phyloP scores from a whole-genome alignment of 1,140 invertebrate species.

The Bombus soroeensis region DNA sequence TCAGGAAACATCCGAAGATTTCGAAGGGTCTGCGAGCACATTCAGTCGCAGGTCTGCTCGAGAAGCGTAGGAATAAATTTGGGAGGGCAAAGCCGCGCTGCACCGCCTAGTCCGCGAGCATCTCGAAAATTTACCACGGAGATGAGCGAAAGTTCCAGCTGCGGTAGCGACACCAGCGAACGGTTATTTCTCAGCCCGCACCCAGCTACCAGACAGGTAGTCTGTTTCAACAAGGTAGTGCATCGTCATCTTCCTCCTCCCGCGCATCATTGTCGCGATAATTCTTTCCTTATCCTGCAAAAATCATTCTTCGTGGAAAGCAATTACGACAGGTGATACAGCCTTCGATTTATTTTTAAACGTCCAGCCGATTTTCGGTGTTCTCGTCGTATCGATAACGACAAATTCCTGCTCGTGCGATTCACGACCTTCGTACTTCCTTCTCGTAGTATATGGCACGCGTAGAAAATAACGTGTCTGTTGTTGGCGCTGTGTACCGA shows the following conservation, averaged over 20 bases:
- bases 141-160: constrained; percentile 91
- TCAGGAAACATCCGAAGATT: constrained; percentile 97
- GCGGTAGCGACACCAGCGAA: constrained; percentile 92
- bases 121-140: constrained; percentile 87
- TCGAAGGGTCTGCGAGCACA: constrained; percentile 97
- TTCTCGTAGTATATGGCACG: not conserved
- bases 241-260: constrained; percentile 71
- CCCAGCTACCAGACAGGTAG: constrained; percentile 84
- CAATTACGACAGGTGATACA: constrained; percentile 2
- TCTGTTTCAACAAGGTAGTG: constrained; percentile 82
- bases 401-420: not conserved
- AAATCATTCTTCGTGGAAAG: not conserved
- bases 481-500: too few species aligned
- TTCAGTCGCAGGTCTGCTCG: constrained; percentile 93
- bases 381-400: not conserved
- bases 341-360: too few species aligned
- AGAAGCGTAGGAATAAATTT: constrained; percentile 78
- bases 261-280: constrained; percentile 6
- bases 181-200: constrained; percentile 85
- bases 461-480: not conserved
- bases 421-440: too few species aligned
- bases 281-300: not conserved
- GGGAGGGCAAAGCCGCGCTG: constrained; percentile 84
- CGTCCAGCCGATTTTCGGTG: too few species aligned
- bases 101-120: constrained; percentile 88